Evolutionary conservation across 1,140 invertebrate species (phyloP).

Genomic region (Drosophila virilis): DNA sequence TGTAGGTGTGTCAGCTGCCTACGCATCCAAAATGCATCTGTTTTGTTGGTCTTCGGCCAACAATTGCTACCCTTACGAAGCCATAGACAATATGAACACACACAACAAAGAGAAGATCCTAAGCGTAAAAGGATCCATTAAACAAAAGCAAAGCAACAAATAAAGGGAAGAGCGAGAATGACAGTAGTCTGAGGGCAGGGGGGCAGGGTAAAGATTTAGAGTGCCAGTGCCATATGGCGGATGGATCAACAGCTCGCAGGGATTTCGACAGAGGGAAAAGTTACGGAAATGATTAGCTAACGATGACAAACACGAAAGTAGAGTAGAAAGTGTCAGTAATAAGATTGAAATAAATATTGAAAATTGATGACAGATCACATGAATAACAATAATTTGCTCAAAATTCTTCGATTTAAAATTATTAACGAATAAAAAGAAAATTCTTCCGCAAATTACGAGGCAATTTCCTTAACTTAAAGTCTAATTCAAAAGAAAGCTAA

Average conservation of each 20-base stretch:
- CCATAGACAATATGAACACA: constrained; percentile 36
- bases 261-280: constrained; percentile 15
- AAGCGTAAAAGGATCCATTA: constrained; percentile 77
- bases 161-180: neutral
- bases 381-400: too few species aligned
- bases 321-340: constrained; percentile 17
- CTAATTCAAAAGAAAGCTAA: too few species aligned
- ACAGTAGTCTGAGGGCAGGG: neutral
- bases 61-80: constrained; percentile 50
- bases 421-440: too few species aligned
- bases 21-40: constrained; percentile 69
- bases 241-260: neutral
- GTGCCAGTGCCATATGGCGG: constrained; percentile 48
- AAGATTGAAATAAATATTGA: constrained; percentile 1
- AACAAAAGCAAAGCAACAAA: constrained; percentile 4
- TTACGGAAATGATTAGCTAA: constrained; percentile 71
- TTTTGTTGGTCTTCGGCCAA: constrained; percentile 59
- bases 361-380: constrained; percentile 2
- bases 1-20: constrained; percentile 43
- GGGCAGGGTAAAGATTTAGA: constrained; percentile 8
- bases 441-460: too few species aligned
- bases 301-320: constrained; percentile 61
- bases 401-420: too few species aligned
- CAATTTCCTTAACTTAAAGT: too few species aligned
- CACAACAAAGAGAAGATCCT: constrained; percentile 53